Evolutionary conservation across 2,113 vertebrate genomes (phyloP).

Genomic region (Origma solitaria): DNA sequence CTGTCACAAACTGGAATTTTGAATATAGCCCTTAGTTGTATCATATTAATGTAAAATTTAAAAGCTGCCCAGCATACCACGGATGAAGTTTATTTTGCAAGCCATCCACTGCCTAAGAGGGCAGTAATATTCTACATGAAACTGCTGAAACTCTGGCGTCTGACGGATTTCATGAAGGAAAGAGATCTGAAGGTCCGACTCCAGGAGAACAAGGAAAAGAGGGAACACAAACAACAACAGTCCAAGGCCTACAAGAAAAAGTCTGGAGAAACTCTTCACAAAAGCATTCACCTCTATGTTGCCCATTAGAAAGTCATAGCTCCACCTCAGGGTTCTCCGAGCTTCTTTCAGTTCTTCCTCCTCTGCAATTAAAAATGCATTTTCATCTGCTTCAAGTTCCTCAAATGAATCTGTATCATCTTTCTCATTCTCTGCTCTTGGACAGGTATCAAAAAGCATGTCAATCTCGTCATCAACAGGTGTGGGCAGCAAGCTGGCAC

Average conservation of each 20-base stretch:
- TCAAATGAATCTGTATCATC: slow-evolving; percentile 90
- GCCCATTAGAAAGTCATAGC: slow-evolving; percentile 81
- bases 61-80: slow-evolving; percentile 85
- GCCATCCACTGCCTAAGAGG: slow-evolving; percentile 92
- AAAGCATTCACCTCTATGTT: slow-evolving; percentile 85
- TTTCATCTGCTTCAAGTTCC: slow-evolving; percentile 83
- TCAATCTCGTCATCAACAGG: slow-evolving; percentile 87
- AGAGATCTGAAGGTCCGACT: slow-evolving; percentile 94
- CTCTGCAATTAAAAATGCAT: slow-evolving; percentile 79
- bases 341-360: slow-evolving; percentile 81
- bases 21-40: slow-evolving; percentile 79
- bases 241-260: slow-evolving; percentile 85
- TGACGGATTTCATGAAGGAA: slow-evolving; percentile 97
- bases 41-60: slow-evolving; percentile 58
- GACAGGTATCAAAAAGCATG: slow-evolving; percentile 88
- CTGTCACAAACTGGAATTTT: slow-evolving; percentile 53
- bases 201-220: slow-evolving; percentile 90
- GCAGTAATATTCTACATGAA: slow-evolving; percentile 97
- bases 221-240: slow-evolving; percentile 80
- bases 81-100: slow-evolving; percentile 84
- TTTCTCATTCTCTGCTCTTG: slow-evolving; percentile 82
- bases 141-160: slow-evolving; percentile 96
- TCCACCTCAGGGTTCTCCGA: slow-evolving; percentile 73
- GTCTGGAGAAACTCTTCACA: slow-evolving; percentile 86
- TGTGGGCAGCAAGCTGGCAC: slow-evolving; percentile 90